Conservation (phyloP, 2,113 vertebrate species). For the Callocephalon fimbriatum region DNA sequence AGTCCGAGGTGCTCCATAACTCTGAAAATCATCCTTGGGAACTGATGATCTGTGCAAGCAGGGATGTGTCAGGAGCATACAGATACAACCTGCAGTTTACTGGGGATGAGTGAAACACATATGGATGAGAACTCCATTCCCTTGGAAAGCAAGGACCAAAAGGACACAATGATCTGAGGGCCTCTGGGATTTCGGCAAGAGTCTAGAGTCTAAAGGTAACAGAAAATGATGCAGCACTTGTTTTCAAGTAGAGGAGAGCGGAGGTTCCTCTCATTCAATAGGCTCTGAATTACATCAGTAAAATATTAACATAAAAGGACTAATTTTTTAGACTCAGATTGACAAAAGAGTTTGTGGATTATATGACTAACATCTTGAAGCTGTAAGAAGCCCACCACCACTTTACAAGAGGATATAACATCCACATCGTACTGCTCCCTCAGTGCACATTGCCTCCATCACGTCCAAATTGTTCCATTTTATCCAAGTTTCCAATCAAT, state of each 20-base stretch:
- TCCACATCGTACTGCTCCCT: not conserved
- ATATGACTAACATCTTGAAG: not conserved
- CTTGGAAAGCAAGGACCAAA: not conserved
- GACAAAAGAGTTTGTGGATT: not conserved
- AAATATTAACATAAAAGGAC: not conserved
- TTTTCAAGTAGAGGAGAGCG: not conserved
- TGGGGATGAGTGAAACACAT: not conserved
- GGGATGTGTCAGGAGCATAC: not conserved
- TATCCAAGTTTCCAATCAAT: not conserved
- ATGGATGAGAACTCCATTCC: not conserved
- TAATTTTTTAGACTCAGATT: not conserved
- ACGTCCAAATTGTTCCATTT: not conserved
- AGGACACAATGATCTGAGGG: not conserved
- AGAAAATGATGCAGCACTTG: not conserved
- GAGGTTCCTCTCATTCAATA: not conserved
- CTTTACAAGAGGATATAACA: not conserved
- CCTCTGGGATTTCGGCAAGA: not conserved
- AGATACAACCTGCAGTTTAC: not conserved
- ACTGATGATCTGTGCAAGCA: not conserved
- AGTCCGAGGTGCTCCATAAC: not conserved
- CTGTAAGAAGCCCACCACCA: not conserved
- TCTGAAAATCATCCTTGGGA: not conserved
- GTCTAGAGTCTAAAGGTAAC: not conserved
- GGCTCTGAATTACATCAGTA: not conserved
- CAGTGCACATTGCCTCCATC: not conserved